Evolutionary conservation across 2,888 invertebrate species (phyloP), one percentile per base, ranked within the genome.

Genomic region (Apamea sordens): DNA sequence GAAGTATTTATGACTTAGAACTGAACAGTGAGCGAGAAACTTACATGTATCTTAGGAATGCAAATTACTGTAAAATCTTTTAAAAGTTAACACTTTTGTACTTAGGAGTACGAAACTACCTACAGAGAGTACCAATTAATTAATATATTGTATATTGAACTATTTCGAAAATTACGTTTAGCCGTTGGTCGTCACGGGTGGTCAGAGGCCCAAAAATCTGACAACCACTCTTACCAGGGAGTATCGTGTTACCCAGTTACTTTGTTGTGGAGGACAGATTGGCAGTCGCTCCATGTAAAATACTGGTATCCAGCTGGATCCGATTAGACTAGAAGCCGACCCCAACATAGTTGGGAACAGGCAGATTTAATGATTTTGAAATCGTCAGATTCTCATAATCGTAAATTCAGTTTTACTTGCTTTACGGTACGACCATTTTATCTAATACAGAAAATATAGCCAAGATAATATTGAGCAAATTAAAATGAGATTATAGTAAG

Each of bases 381-480:
- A 36, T 50, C 0, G 15, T 32, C 18, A 28, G 15, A 63, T 28
- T 32, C 2, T 44, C 0, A 15, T 28, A 73, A 47, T 53, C 2
- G 0, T 11, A 2, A 50, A 67, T 21, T 28, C 0, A 5, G 0
- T 28, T 65, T 59, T 18, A 50, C 41, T 47, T 11, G 0, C 7
- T 13, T 24, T 28, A 56, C 64, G 24, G 13, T 53, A 32, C 28
- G 6, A 61, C 4, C 0, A 13, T 24, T 56, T 21, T 21, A n/a
- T 21, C 24, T 24, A 47, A n/a, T 15, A 21, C 41, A 41, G 6
- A 68, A 77, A 68, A 63, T 63, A 61, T 53, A 44, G 10, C 36
- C 24, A 36, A 7, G 47, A n/a, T n/a, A 24, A 65, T 63, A 76
- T 77, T 82, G 68, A 65, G 74, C 69, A 50, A 69, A 78, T 61